Evolutionary conservation across 2,113 vertebrate species (phyloP), one percentile per base, ranked within the genome.

Genomic region (Limnothrissa miodon): DNA sequence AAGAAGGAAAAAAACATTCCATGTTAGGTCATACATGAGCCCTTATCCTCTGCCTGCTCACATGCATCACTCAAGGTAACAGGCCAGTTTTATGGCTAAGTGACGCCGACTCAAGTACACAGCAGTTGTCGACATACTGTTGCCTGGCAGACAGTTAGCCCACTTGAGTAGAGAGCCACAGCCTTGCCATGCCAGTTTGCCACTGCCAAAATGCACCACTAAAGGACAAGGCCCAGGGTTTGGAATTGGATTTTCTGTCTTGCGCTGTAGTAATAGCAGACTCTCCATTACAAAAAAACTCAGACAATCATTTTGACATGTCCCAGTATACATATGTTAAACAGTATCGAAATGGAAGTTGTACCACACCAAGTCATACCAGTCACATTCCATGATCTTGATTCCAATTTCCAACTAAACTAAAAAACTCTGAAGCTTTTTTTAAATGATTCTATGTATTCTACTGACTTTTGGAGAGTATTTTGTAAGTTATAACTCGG

Each of bases 181-280:
- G 66, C 33, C 82, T 78, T 80, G 78, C 62, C 8, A 78, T 78
- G 39, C 25, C 39, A 84, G 39, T 84, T 45, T 78, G 45, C 74
- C 74, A 83, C 79, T 86, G 85, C 81, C 74, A 85, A 70, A 78
- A 78, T 25, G 23, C 78, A 85, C 51, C 46, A 84, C 59, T 81
- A 29, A 81, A 80, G 78, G 79, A 53, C 45, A 19, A 81, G n/a
- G 59, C 3, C 25, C 59, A 62, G 59, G 59, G n/a, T 29, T 29
- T 62, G 25, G 29, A 10, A 23, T 21, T 56, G 19, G 19, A 56
- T 23, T 21, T 23, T 23, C 51, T 6, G 23, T 56, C n/a, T 62
- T 62, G 8, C 29, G 59, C 59, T 29, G 59, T 11, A 29, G 1
- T 29, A 62, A 29, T 62, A 62, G 7, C 59, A 62, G 10, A 62